Percentiles rank a stretch among this genome's conserved stretches.
phyloP scores from a whole-genome alignment of 1,140 invertebrate genomes.

The Drosophila athabasca region DNA sequence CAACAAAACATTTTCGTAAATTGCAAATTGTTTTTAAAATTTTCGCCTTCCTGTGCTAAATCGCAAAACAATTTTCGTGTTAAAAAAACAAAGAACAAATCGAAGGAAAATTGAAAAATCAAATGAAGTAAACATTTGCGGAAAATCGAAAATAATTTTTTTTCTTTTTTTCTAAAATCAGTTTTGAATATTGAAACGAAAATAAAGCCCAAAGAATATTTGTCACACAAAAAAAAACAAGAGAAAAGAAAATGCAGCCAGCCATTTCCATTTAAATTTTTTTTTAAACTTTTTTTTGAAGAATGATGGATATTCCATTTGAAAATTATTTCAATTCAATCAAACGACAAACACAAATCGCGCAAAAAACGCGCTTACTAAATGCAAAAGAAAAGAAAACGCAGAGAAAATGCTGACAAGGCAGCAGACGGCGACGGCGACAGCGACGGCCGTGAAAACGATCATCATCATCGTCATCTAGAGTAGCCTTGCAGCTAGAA shows the following conservation, averaged over 20 bases:
- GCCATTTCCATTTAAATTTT: too few species aligned
- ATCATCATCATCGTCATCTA: conserved; percentile 30
- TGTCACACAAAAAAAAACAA: too few species aligned
- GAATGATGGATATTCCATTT: conserved; percentile 32
- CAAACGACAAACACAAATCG: conserved; percentile 17
- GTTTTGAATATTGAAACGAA: conserved; percentile 1
- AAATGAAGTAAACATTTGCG: background rate
- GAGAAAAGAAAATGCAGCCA: too few species aligned
- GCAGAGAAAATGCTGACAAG: conserved; percentile 41
- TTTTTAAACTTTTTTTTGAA: too few species aligned
- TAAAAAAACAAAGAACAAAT: conserved; percentile 7
- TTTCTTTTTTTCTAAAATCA: too few species aligned
- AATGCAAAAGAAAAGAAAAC: conserved; percentile 3
- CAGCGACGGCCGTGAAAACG: conserved; percentile 6
- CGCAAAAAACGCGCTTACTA: conserved; percentile 26
- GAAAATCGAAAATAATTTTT: background rate
- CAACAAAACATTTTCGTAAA: conserved; percentile 42
- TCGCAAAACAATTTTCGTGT: conserved; percentile 33
- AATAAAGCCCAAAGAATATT: too few species aligned
- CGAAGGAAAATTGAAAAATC: background rate
- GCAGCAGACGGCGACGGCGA: conserved; percentile 18
- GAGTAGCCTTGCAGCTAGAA: conserved; percentile 27
- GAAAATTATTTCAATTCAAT: conserved; percentile 45
- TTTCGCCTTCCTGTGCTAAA: conserved; percentile 5
- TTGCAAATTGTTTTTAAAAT: too few species aligned